These are phyloP conservation scores for Heteronetta atricapilla DNA, from an alignment of 2,113 vertebrate genomes.

Conservation along the genomic window DNA sequence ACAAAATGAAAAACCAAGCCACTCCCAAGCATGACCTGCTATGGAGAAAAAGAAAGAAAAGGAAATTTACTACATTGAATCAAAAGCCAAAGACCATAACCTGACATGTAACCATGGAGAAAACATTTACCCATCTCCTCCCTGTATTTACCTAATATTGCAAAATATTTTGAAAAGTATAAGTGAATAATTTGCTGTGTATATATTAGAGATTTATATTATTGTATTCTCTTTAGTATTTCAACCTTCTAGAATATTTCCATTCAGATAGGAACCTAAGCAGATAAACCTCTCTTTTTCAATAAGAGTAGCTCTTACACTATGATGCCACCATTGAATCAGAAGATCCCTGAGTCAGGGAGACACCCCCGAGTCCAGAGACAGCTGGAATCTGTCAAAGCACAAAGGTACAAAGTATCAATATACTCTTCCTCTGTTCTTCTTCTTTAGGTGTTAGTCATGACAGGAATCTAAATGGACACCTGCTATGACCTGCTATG, in stretches of 20 bases:
- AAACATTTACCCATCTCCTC: conserved; percentile 42
- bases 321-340: neutral
- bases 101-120: neutral
- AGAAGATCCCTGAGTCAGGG: neutral
- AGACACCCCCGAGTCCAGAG: neutral
- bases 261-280: neutral
- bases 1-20: conserved; percentile 59
- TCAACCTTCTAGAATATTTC: neutral
- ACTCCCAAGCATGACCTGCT: conserved; percentile 40
- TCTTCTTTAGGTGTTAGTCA: neutral
- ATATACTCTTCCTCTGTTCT: neutral
- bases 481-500: neutral
- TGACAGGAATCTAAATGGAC: neutral
- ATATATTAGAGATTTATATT: neutral
- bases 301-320: neutral
- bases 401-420: neutral
- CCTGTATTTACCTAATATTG: conserved; percentile 8
- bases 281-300: neutral
- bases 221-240: neutral
- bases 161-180: conserved; percentile 31
- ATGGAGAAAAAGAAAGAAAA: conserved; percentile 36
- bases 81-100: conserved; percentile 33
- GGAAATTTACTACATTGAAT: neutral
- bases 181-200: neutral
- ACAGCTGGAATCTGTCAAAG: neutral